These are phyloP conservation scores for Harlomillsia oculata DNA, from an alignment of 1,140 invertebrate species.

Conservation along the genomic window DNA sequence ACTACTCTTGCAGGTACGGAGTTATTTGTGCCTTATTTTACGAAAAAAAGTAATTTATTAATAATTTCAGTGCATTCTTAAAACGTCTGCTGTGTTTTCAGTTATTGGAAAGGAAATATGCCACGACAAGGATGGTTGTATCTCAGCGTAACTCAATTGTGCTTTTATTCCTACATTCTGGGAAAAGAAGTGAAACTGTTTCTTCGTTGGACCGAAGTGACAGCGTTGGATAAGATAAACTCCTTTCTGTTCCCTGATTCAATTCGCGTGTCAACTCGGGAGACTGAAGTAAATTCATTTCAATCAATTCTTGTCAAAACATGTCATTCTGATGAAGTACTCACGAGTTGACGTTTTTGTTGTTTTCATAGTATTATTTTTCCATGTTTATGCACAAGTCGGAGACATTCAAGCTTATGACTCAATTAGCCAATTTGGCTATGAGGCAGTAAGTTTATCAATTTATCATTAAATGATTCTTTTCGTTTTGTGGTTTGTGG, in stretches of 20 bases:
- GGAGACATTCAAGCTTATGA: constrained; percentile 84
- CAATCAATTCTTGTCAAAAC: neutral
- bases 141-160: constrained; percentile 87
- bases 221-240: constrained; percentile 61
- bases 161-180: constrained; percentile 90
- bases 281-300: constrained; percentile 49
- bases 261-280: constrained; percentile 70
- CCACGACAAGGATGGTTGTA: constrained; percentile 94
- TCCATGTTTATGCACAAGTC: constrained; percentile 79
- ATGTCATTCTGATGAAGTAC: neutral
- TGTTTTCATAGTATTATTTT: constrained; percentile 63
- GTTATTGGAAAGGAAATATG: constrained; percentile 84
- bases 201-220: constrained; percentile 73
- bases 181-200: constrained; percentile 80
- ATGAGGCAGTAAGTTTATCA: constrained; percentile 68
- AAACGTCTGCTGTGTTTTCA: constrained; percentile 51
- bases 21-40: neutral
- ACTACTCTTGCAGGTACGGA: constrained; percentile 80
- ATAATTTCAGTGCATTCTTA: constrained; percentile 22
- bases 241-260: constrained; percentile 72
- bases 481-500: neutral
- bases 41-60: constrained; percentile 19
- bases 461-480: neutral
- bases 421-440: constrained; percentile 90
- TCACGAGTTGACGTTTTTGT: neutral